Evolutionary conservation across 2,888 invertebrate genomes (phyloP), one percentile per base, ranked within the genome.

Genomic region (Lissonota sp.): DNA sequence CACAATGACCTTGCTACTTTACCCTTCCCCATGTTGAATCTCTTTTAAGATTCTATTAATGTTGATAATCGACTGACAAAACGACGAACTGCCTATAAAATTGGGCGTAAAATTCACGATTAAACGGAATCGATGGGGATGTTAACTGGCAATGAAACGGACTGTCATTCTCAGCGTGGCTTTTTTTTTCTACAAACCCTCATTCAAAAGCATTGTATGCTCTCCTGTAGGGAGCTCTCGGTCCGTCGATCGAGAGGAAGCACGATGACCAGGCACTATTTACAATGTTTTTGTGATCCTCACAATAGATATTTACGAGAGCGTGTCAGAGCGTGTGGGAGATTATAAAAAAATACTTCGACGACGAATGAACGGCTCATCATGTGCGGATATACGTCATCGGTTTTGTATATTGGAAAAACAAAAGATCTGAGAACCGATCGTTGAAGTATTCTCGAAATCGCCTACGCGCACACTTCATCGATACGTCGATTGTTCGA

Each of bases 221-320:
- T 26, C 26, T 53, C 57, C 58, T 55, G 63, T 44, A 10, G 4
- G 12, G 39, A 12, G 58, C 51, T 37, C 7, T 37, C 7, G 37
- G 10, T 53, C 72, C 79, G 80, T 79, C 74, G 77, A 85, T 84
- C 83, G 80, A 40, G 66, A 70, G 44, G 78, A 57, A 46, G 71
- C 83, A 79, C 87, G 84, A 89, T 89, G 90, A 90, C 87, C 80
- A 83, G 83, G 88, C 90, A 86, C 69, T 89, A 87, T 89, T 89
- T 49, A 49, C 51, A 40, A 71, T 66, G 66, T 57, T 74, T 74
- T 78, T 44, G 44, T 57, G 16, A 53, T 44, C 42, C 72, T 14
- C 46, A 55, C 42, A 51, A 51, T 44, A 26, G 49, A 70, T 70
- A 63, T 74, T 73, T 40, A 46, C 55, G 58, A 69, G 16, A 53